Evolutionary conservation across 2,797 vertebrate species (phyloP).

Genomic region (Pitangus sulphuratus): DNA sequence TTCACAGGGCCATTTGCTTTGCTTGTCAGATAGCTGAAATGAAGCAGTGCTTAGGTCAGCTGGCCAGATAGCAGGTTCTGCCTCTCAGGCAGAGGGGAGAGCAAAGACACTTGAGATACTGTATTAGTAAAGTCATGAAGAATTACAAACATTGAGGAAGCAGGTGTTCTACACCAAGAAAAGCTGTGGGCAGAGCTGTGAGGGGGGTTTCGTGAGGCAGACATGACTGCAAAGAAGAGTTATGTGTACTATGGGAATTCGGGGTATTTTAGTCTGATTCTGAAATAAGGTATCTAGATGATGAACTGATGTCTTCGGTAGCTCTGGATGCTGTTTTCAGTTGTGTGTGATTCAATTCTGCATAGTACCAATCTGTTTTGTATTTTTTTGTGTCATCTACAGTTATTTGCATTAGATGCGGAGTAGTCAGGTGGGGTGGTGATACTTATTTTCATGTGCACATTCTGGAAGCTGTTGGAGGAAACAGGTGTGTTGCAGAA

Average conservation of each 20-base stretch:
- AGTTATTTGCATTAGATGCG: not conserved
- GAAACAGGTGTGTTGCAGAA: not conserved
- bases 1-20: not conserved
- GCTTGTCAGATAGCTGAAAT: not conserved
- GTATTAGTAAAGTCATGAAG: not conserved
- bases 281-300: not conserved
- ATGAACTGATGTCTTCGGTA: not conserved
- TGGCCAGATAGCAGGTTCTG: not conserved
- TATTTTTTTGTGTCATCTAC: not conserved
- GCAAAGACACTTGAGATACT: not conserved
- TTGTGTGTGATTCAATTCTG: not conserved
- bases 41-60: not conserved
- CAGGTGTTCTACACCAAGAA: not conserved
- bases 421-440: not conserved
- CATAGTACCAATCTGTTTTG: not conserved
- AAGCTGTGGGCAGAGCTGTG: not conserved
- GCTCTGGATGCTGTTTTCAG: not conserved
- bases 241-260: rapidly evolving
- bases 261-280: not conserved
- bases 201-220: not conserved
- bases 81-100: not conserved
- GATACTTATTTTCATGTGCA: not conserved
- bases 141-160: not conserved
- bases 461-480: not conserved
- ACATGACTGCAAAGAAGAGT: not conserved